Evolutionary conservation across 2,888 invertebrate genomes (phyloP), one percentile per base, ranked within the genome.

Genomic region (Catocala nupta): DNA sequence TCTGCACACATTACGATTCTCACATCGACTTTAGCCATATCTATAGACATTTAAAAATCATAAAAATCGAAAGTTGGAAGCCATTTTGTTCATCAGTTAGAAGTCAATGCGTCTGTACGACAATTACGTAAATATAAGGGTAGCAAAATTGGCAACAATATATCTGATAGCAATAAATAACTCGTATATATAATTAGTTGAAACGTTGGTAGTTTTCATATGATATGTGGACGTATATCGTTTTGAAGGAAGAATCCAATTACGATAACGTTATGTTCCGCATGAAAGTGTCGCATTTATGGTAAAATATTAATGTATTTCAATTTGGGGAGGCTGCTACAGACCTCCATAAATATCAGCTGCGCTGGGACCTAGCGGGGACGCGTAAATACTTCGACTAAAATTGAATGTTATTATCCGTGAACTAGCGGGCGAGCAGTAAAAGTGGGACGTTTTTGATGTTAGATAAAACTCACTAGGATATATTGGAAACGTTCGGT

Each of bases 291-390:
- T 94, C 93, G 92, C 92, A 88, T 93, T 93, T 93, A 92, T 93
- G 92, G 91, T 93, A 92, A 93, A 92, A 93, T 94, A 94, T 94
- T 93, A 94, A 94, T 94, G 92, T 93, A 92, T 94, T 94, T 93
- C 93, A 94, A 93, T 94, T 94, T 92, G 92, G 91, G 85, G 84
- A 88, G 89, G 88, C 88, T 89, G 89, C 88, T 89, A 88, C 87
- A 91, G 90, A 93, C 93, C 93, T 90, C 90, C 90, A 93, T 94
- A 94, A 94, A 94, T 93, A 93, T 91, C 88, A 84, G 86, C 85
- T 84, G 88, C 86, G 87, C 75, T 82, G 85, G 86, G 84, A 84
- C 86, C 87, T 86, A 83, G 83, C 81, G 87, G 87, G 84, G 85
- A 72, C 88, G 87, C 91, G 92, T 93, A 92, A 93, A 92, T 92